Evolutionary conservation across 2,888 invertebrate genomes (phyloP).

Genomic region (Yponomeuta plumbellus): DNA sequence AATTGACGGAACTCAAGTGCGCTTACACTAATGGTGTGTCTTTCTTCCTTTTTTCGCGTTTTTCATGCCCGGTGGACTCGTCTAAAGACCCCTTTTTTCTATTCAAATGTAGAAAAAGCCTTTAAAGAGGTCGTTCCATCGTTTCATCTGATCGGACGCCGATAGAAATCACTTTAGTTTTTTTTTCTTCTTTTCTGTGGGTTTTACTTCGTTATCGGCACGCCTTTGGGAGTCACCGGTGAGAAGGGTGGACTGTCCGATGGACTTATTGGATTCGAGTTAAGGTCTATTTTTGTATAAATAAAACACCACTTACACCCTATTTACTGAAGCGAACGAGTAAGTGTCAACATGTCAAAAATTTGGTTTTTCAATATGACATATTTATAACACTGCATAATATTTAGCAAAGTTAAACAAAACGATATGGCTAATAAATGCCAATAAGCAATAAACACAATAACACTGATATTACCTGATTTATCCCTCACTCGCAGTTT

Average conservation of each 20-base stretch:
- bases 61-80: constrained; percentile 16
- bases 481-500: too few species aligned
- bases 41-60: constrained; percentile 8
- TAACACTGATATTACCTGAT: too few species aligned
- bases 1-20: neutral
- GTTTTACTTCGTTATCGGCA: neutral
- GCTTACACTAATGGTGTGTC: constrained; percentile 18
- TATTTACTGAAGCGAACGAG: too few species aligned
- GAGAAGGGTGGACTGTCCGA: neutral
- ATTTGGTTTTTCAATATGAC: too few species aligned
- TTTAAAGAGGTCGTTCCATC: constrained; percentile 12
- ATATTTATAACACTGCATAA: too few species aligned
- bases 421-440: too few species aligned
- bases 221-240: neutral
- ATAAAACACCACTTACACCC: neutral
- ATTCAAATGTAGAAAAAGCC: constrained; percentile 13
- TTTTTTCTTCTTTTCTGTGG: neutral
- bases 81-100: constrained; percentile 12
- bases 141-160: neutral
- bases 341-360: too few species aligned
- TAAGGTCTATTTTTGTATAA: neutral
- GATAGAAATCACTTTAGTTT: constrained; percentile 2
- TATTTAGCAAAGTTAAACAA: too few species aligned
- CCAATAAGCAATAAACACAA: too few species aligned
- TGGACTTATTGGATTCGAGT: neutral